Percentiles rank a stretch among this genome's conserved stretches.
Conservation (phyloP, 2,113 vertebrate genomes). For the Naja naja region DNA sequence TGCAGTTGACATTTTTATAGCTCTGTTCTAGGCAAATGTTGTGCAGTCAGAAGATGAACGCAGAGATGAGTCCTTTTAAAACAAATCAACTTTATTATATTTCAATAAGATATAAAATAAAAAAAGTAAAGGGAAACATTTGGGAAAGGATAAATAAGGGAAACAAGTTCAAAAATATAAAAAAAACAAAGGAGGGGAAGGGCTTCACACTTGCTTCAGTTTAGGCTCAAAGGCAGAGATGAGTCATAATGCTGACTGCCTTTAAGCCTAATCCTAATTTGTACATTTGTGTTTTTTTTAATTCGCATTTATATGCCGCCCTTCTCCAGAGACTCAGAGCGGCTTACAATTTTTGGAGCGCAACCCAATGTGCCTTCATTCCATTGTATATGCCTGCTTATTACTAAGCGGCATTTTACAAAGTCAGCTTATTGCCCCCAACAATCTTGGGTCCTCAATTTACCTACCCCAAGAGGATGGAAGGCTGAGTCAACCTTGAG, state of each 20-base stretch:
- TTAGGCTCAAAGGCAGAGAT: not conserved
- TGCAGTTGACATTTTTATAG: not conserved
- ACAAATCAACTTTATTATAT: not conserved
- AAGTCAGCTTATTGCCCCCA: too few species aligned
- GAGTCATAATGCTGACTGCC: not conserved
- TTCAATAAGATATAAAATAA: not conserved
- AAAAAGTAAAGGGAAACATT: not conserved
- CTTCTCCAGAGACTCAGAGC: too few species aligned
- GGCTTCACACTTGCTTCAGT: not conserved
- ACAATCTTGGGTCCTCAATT: too few species aligned
- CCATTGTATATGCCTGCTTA: too few species aligned
- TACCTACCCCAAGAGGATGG: too few species aligned
- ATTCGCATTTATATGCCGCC: too few species aligned
- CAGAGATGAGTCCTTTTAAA: not conserved
- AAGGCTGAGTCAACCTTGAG: too few species aligned
- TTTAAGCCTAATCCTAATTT: not conserved
- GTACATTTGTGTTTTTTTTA: not conserved
- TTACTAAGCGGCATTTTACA: too few species aligned
- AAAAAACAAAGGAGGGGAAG: not conserved
- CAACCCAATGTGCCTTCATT: too few species aligned
- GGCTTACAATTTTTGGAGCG: too few species aligned
- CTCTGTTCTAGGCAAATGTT: not conserved
- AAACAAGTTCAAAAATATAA: not conserved
- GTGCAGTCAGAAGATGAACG: not conserved
- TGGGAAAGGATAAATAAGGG: not conserved